Evolutionary conservation across 2,797 vertebrate genomes (phyloP).

Genomic region (Tragelaphus oryx): DNA sequence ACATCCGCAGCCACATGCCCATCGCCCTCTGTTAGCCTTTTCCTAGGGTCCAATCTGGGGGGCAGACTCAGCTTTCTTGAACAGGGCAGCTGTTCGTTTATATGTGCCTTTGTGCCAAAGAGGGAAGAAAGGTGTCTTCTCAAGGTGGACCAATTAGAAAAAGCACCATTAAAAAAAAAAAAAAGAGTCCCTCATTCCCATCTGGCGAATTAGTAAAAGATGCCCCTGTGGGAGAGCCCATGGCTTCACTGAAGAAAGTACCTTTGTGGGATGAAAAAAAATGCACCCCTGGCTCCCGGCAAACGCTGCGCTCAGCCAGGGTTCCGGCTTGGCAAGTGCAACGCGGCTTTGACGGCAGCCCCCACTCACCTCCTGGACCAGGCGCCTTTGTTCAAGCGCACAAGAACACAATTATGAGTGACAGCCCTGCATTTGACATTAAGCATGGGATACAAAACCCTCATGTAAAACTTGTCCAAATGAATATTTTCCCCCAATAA

Average conservation of each 20-base stretch:
- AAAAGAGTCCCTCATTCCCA: not conserved
- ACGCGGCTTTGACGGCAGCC: not conserved
- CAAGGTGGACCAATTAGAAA: not conserved
- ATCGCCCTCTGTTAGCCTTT: not conserved
- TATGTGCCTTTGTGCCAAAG: not conserved
- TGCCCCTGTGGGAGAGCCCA: not conserved
- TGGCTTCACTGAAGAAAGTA: slow-evolving; percentile 29
- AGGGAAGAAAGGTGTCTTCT: not conserved
- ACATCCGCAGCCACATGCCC: not conserved
- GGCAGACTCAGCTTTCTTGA: not conserved
- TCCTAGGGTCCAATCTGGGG: not conserved
- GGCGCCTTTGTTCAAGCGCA: slow-evolving; percentile 7
- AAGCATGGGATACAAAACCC: slow-evolving; percentile 44
- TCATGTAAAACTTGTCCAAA: slow-evolving; percentile 36
- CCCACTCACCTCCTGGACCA: not conserved
- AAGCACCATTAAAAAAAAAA: not conserved
- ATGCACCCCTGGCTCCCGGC: not conserved
- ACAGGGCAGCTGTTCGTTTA: not conserved
- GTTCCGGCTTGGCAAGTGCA: not conserved
- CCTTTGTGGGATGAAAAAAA: not conserved
- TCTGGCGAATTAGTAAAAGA: slow-evolving; percentile 19
- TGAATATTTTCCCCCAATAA: slow-evolving; percentile 57
- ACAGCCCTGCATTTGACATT: slow-evolving; percentile 49
- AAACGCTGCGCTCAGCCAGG: not conserved
- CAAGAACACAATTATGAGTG: slow-evolving; percentile 59